Evolutionary conservation across 2,113 vertebrate species (phyloP).

Genomic region (Petaurus breviceps): DNA sequence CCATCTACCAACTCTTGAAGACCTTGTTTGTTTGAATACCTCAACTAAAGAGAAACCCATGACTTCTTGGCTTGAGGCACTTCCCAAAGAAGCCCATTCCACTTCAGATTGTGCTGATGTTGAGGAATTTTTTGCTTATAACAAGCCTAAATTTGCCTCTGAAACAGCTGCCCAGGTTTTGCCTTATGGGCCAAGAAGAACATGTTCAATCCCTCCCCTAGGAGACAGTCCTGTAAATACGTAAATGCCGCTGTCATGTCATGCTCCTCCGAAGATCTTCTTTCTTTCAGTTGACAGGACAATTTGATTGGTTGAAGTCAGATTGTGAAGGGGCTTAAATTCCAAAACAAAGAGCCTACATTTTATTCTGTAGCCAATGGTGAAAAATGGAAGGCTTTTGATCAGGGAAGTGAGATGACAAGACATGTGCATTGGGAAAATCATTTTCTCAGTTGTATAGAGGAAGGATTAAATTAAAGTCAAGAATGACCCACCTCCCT

Average conservation of each 20-base stretch:
- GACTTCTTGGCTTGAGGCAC: neutral
- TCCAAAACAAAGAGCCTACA: neutral
- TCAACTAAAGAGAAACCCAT: neutral
- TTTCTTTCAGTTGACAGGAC: too few species aligned
- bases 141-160: neutral
- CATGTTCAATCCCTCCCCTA: neutral
- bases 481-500: neutral
- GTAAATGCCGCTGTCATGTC: neutral
- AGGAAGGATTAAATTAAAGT: neutral
- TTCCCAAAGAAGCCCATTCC: neutral
- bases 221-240: neutral
- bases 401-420: neutral
- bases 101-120: neutral
- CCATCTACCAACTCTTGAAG: neutral
- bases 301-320: neutral
- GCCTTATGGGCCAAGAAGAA: neutral
- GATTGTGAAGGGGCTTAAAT: neutral
- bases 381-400: neutral
- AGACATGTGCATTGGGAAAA: neutral
- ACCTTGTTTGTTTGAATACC: neutral
- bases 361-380: neutral
- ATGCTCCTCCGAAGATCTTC: neutral
- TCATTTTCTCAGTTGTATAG: neutral
- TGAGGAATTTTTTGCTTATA: neutral
- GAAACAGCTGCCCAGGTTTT: neutral